A percentile compares a stretch with the other conserved stretches of the same genome.
phyloP scores from a whole-genome alignment of 2,888 invertebrate species.

The Lottia scabra region DNA sequence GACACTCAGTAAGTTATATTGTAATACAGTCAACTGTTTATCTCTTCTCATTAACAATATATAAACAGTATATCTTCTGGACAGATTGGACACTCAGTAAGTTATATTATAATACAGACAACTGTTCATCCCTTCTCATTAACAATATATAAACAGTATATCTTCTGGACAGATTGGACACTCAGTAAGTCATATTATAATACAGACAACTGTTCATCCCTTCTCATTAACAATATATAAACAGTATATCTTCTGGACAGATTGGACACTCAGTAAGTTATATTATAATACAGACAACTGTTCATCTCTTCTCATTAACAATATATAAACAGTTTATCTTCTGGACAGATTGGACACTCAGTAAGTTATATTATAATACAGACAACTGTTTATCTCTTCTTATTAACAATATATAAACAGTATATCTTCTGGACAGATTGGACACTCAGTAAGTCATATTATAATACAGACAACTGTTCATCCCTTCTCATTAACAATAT shows the following conservation, averaged over 20 bases:
- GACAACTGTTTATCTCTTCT: no score
- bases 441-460: no score
- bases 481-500: no score
- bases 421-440: no score
- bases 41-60: conserved; percentile 94
- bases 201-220: conserved; percentile 89
- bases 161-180: conserved; percentile 97
- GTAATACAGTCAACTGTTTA: conserved; percentile 85
- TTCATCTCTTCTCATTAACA: conserved; percentile 92
- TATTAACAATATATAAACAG: no score
- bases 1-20: conserved; percentile 76
- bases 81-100: conserved; percentile 88
- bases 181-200: conserved; percentile 74
- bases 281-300: conserved; percentile 79
- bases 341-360: no score
- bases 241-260: conserved; percentile 73
- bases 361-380: no score
- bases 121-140: conserved; percentile 93
- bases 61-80: conserved; percentile 93
- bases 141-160: conserved; percentile 88
- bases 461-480: no score
- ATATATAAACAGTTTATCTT: no score
- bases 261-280: conserved; percentile 73
- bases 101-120: conserved; percentile 77
- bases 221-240: conserved; percentile 92